A percentile compares a stretch with the other conserved stretches of the same genome.
phyloP scores from a whole-genome alignment of 35 echinoderm and acorn worm species.

The Holothuria glaberrima region DNA sequence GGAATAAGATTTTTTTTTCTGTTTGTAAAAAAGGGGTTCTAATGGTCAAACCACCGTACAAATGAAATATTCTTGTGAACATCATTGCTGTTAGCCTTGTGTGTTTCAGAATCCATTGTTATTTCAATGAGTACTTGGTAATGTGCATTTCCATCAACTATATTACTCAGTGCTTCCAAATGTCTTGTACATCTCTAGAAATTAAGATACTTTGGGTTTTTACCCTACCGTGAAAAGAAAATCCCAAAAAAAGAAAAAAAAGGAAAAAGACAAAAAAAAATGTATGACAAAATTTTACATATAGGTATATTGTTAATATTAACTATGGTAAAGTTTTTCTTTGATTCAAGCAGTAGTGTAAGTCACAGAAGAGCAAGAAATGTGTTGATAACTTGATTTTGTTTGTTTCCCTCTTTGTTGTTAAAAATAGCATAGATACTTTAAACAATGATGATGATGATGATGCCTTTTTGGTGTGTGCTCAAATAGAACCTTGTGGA shows the following conservation, averaged over 20 bases:
- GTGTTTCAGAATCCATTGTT: constrained; percentile 47
- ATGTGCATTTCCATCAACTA: constrained; percentile 70
- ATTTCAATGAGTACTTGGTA: constrained; percentile 59
- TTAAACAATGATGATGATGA: constrained; percentile 61
- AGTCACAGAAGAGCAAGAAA: constrained; percentile 63
- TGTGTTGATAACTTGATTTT: constrained; percentile 48
- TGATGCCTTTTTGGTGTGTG: constrained; percentile 71
- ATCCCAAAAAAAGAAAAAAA: neutral
- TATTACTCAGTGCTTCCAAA: constrained; percentile 70
- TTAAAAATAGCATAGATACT: constrained; percentile 68
- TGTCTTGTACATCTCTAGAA: constrained; percentile 60
- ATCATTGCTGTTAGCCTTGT: constrained; percentile 41
- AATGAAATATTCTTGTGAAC: constrained; percentile 47
- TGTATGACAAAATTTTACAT: neutral
- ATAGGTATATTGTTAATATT: neutral
- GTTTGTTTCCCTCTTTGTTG: constrained; percentile 25
- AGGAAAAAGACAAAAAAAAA: constrained; percentile 25
- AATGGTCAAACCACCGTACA: constrained; percentile 43
- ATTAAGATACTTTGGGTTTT: constrained; percentile 22
- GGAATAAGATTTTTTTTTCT: constrained; percentile 1
- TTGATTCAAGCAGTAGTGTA: constrained; percentile 67
- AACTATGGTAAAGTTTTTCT: constrained; percentile 39
- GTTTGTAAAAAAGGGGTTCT: constrained; percentile 23
- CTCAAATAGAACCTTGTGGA: constrained; percentile 70
- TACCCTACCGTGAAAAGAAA: neutral